Conservation (phyloP, 35 echinoderm and acorn worm genomes). For the Apostichopus parvimensis region DNA sequence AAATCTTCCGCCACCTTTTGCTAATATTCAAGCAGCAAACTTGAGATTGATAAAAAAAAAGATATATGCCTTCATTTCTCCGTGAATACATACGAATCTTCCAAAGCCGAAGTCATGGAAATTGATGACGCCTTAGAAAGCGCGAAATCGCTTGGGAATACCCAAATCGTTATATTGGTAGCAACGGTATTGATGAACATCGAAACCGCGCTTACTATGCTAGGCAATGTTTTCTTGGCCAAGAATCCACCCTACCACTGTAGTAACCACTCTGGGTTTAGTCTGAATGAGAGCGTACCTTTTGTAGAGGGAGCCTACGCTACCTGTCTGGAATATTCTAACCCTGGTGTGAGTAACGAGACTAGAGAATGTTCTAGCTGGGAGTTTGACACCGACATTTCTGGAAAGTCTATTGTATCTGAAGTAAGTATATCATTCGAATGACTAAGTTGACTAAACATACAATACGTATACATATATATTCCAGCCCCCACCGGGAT, state of each 20-base stretch:
- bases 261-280: conserved; percentile 9
- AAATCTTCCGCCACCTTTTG: too few species aligned
- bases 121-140: neutral
- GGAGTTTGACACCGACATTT: neutral
- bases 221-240: conserved; percentile 21
- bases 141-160: neutral
- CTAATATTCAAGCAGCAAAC: too few species aligned
- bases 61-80: too few species aligned
- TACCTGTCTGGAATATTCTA: neutral
- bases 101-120: neutral
- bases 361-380: neutral
- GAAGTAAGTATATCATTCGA: neutral
- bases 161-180: neutral
- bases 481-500: too few species aligned
- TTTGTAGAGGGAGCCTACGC: neutral
- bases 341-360: neutral
- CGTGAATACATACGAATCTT: too few species aligned
- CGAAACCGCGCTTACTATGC: neutral
- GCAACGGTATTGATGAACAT: conserved; percentile 25
- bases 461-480: too few species aligned
- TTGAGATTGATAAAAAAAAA: too few species aligned
- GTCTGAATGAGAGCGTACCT: conserved; percentile 21
- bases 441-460: too few species aligned
- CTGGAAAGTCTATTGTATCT: conserved; percentile 4
- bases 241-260: conserved; percentile 19